Conservation (phyloP, 1,140 invertebrate species). For the Orius laevigatus region DNA sequence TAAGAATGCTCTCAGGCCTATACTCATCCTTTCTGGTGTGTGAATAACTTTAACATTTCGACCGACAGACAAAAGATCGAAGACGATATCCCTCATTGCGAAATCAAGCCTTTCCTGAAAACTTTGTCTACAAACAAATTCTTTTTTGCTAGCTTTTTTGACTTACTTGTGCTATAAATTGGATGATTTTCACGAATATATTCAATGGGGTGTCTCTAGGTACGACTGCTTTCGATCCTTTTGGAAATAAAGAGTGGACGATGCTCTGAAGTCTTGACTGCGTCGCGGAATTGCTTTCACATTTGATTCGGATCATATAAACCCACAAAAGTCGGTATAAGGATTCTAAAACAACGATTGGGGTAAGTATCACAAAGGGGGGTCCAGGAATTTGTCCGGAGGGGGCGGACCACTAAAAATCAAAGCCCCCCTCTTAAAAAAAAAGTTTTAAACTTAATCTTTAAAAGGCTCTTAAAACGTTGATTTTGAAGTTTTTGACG, state of each 20-base stretch:
- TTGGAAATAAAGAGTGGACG: constrained; percentile 95
- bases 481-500: no score
- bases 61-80: constrained; percentile 90
- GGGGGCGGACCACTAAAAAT: no score
- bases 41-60: constrained; percentile 86
- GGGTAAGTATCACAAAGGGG: no score
- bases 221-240: constrained; percentile 92
- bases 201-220: constrained; percentile 94
- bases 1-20: constrained; percentile 88
- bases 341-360: constrained; percentile 50
- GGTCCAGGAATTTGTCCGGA: no score
- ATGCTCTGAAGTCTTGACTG: constrained; percentile 91
- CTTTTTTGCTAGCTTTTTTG: neutral
- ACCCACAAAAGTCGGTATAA: constrained; percentile 84
- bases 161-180: constrained; percentile 85
- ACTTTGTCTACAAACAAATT: neutral
- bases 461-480: no score
- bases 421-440: no score
- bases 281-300: constrained; percentile 96
- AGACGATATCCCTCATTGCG: constrained; percentile 98
- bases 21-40: constrained; percentile 96
- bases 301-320: constrained; percentile 99
- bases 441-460: no score
- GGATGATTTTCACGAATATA: constrained; percentile 99
- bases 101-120: constrained; percentile 77